Conservation (phyloP, 2,888 invertebrate genomes). For the Parelbella ahira region DNA sequence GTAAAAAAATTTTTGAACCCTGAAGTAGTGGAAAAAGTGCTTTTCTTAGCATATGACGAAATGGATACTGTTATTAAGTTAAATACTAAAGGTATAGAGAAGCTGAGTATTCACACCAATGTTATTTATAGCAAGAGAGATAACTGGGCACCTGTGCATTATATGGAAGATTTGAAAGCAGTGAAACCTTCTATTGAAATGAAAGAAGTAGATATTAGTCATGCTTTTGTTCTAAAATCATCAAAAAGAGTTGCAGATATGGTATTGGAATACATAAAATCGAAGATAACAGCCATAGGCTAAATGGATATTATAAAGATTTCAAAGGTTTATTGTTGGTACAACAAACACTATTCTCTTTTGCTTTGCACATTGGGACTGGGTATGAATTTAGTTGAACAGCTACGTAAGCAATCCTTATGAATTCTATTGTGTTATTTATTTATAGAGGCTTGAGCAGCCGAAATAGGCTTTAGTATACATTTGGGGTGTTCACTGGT, state of each 20-base stretch:
- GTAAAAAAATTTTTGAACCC: constrained; percentile 81
- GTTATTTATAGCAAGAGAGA: constrained; percentile 91
- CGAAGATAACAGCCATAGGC: too few species aligned
- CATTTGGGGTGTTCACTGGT: too few species aligned
- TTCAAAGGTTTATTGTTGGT: too few species aligned
- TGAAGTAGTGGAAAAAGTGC: constrained; percentile 81
- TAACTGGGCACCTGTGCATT: constrained; percentile 90
- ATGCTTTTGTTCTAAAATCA: constrained; percentile 89
- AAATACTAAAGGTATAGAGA: constrained; percentile 82
- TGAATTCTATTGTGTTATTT: too few species aligned
- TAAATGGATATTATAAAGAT: too few species aligned
- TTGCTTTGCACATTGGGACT: too few species aligned
- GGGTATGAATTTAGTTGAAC: too few species aligned
- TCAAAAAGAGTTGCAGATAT: constrained; percentile 79
- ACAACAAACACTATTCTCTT: too few species aligned
- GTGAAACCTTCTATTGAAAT: constrained; percentile 52
- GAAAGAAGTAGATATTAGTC: constrained; percentile 68
- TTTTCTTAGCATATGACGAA: constrained; percentile 88
- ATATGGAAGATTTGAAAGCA: constrained; percentile 82
- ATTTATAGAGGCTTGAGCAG: too few species aligned
- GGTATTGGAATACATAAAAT: constrained; percentile 49
- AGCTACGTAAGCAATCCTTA: too few species aligned
- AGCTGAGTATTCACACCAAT: constrained; percentile 77
- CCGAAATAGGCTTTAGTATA: too few species aligned
- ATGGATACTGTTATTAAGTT: constrained; percentile 86